These are phyloP conservation scores for Apodemia hepburni DNA, from an alignment of 2,888 invertebrate genomes.

Conservation along the genomic window DNA sequence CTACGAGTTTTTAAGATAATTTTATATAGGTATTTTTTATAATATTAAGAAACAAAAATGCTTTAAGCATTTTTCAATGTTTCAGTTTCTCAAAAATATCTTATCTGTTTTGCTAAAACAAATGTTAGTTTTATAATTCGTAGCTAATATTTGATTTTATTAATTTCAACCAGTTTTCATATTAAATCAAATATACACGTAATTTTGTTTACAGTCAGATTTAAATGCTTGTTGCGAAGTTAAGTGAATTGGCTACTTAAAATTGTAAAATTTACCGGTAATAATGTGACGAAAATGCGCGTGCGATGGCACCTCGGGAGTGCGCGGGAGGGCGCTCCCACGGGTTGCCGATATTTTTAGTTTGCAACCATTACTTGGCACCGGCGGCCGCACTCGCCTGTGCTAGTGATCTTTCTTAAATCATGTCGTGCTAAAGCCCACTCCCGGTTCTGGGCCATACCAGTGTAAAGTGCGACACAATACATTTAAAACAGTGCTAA, in stretches of 20 bases:
- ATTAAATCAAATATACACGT: background rate
- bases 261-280: constrained; percentile 32
- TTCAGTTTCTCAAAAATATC: background rate
- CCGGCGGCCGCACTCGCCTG: constrained; percentile 77
- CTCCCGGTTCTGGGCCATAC: constrained; percentile 49
- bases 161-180: background rate
- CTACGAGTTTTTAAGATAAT: background rate
- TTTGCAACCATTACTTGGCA: constrained; percentile 84
- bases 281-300: constrained; percentile 67
- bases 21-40: background rate
- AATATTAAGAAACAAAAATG: background rate
- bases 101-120: background rate
- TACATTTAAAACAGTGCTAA: constrained; percentile 33
- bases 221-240: constrained; percentile 16
- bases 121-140: background rate
- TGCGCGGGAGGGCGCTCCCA: constrained; percentile 81
- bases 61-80: background rate
- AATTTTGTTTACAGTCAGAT: background rate
- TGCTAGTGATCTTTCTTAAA: constrained; percentile 77
- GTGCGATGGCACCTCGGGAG: constrained; percentile 63
- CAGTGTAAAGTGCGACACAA: constrained; percentile 15
- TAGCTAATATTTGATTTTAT: background rate
- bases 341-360: constrained; percentile 84
- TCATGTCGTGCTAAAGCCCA: constrained; percentile 69
- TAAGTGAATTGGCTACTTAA: constrained; percentile 22